Evolutionary conservation across 1,140 invertebrate species (phyloP), one percentile per base, ranked within the genome.

Genomic region (Laodelphax striatellus): DNA sequence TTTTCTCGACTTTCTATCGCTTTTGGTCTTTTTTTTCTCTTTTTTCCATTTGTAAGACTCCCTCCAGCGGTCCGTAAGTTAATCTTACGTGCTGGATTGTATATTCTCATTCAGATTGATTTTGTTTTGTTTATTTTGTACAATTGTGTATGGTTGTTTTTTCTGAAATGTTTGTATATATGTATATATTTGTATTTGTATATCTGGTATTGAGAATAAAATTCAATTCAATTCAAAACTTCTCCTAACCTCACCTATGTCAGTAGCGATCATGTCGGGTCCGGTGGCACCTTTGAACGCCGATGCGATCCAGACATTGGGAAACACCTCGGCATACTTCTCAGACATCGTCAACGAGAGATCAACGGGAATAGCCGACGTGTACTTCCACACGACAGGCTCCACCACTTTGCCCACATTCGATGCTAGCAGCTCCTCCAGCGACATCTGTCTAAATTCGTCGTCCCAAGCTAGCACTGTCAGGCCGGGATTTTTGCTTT

Each of bases 401-500:
- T 81, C 79, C 1, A 81, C 77, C 14, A 78, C 63, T 2, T 70
- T 62, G 1, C 71, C 72, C 9, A 81, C 59, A 14, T 67, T 70
- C 62, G 66, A 74, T 9, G 67, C 73, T 61, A 72, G 67, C 28
- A 82, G 67, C 24, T 70, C 67, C 5, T 70, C 65, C 17, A 68
- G 60, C 4, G 71, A 61, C 52, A 78, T 72, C 19, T 78, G 69
- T 17, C 80, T 66, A 22, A 84, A 67, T 81, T 85, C 84, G 66
- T 85, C 83, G 67, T 85, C 82, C 83, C 83, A 85, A 63, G 84
- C 76, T 19, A 85, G 71, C 11, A 77, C 73, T 34, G 54, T 60
- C 1, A 67, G 56, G 11, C 31, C 17, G 11, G 64, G 73, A 50
- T 75, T 74, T 21, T 58, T 65, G 11, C 68, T 62, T 57, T 74